Base-by-base conservation (phyloP, 2,113 vertebrate species). In the Ageneiosus marmoratus region DNA sequence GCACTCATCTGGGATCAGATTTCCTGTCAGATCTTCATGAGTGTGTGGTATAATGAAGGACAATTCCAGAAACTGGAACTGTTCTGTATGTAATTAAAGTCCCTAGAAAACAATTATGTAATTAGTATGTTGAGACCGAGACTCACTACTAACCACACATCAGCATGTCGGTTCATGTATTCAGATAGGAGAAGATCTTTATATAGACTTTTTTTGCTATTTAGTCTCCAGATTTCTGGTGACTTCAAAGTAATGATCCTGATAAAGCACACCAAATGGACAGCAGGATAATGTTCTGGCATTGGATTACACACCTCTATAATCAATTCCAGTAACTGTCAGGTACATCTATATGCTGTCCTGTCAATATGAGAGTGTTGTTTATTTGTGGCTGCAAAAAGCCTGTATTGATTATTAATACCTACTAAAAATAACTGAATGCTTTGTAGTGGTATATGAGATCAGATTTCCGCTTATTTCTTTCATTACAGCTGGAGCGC, bases 301-400 rank as follows among this genome's bases (percentile, higher is more conserved):
- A 78, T 77, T 69, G 63, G 50, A 83, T 78, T 58, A 55, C 62
- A 77, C 20, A 27, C 8, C 37, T 77, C 24, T 34, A 58, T 34
- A 32, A 41, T 65, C 76, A 79, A 27, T 72, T 79, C 82, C 32
- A 82, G 58, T 78, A 65, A 77, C 22, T 63, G 60, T 65, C 60
- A 83, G 15, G 46, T n/a, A 44, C 27, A 32, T 27, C 37, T 50
- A 27, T 27, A 77, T 46, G 48, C 24, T 44, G 41, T 69, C 60
- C 62, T 46, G 24, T 77, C 34, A 44, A 1, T 37, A 48, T 74
- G 15, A 84, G 44, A 22, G 58, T 50, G 29, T 67, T 83, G 73
- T 67, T 77, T 46, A 75, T 80, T 58, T 60, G 77, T 69, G 55
- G 76, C 79, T 24, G 55, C 22, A 86, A 83, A 86, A 50, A 84